Percentiles rank a stretch among this genome's conserved stretches.
Evolutionary conservation across 1,140 invertebrate genomes (phyloP).

Genomic region (Cephus cinctus): DNA sequence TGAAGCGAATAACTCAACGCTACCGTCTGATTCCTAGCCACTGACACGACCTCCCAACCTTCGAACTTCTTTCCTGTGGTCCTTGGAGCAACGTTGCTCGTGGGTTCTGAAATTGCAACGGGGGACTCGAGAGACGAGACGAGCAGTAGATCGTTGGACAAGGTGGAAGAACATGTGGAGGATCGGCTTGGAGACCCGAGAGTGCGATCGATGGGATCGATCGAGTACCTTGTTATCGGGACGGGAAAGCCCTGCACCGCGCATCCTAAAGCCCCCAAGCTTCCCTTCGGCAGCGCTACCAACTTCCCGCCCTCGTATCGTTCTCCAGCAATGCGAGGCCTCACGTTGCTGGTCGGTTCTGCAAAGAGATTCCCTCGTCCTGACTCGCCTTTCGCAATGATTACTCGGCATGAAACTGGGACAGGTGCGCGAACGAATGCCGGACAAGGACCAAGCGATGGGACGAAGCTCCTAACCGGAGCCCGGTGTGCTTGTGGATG

Average conservation of each 20-base stretch:
- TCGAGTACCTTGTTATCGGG: constrained; percentile 59
- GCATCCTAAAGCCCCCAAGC: constrained; percentile 56
- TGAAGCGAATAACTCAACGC: constrained; percentile 64
- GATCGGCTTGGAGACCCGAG: no score
- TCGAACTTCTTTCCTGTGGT: constrained; percentile 66
- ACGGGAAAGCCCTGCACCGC: constrained; percentile 58
- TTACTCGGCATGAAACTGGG: no score
- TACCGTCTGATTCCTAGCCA: constrained; percentile 56
- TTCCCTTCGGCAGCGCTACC: constrained; percentile 58
- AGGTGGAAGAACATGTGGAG: no score
- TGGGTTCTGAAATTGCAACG: constrained; percentile 66
- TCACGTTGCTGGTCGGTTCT: constrained; percentile 53
- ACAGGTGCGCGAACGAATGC: no score
- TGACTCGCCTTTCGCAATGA: no score
- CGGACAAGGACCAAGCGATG: no score
- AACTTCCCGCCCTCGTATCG: constrained; percentile 62
- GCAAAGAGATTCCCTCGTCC: constrained; percentile 15
- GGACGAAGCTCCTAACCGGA: no score
- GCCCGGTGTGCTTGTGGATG: no score
- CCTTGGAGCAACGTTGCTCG: constrained; percentile 67
- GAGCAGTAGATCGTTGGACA: no score
- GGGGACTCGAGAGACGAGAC: no score
- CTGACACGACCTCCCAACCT: constrained; percentile 66
- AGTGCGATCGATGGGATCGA: no score
- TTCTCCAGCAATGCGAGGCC: constrained; percentile 58